phyloP scores from a whole-genome alignment of 2,888 invertebrate genomes.

The Lomographa bimaculata region DNA sequence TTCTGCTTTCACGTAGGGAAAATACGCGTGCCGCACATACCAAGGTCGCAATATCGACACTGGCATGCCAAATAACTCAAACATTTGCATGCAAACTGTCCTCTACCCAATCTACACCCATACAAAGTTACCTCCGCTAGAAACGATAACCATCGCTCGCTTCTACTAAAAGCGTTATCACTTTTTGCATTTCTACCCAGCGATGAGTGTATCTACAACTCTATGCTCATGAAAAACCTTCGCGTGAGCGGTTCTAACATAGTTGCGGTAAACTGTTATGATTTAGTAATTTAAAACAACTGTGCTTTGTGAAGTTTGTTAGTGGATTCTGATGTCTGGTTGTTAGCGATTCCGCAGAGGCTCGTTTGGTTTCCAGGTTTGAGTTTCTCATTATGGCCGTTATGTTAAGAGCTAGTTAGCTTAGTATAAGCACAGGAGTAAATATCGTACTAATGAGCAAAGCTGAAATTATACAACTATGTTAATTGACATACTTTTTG shows the following conservation, averaged over 20 bases:
- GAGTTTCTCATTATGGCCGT: constrained; percentile 17
- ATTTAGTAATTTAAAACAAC: constrained; percentile 47
- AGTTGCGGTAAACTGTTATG: constrained; percentile 28
- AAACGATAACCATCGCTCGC: constrained; percentile 26
- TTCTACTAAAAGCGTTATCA: constrained; percentile 6
- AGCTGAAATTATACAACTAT: too few species aligned
- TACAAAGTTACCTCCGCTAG: constrained; percentile 28
- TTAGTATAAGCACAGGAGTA: too few species aligned
- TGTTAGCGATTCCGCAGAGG: constrained; percentile 35
- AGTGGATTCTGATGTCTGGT: constrained; percentile 34
- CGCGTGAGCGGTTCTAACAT: constrained; percentile 17
- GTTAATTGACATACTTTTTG: too few species aligned
- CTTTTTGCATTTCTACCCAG: background rate
- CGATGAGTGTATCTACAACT: constrained; percentile 1
- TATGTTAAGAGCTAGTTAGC: constrained; percentile 12
- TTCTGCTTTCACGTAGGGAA: constrained; percentile 14
- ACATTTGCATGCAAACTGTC: constrained; percentile 63
- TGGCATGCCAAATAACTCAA: constrained; percentile 45
- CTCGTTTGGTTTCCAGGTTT: constrained; percentile 24
- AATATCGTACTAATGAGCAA: too few species aligned
- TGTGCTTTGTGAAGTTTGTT: constrained; percentile 37
- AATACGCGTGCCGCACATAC: constrained; percentile 19
- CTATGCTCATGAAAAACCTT: constrained; percentile 11
- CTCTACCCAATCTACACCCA: constrained; percentile 27
- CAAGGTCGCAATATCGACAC: constrained; percentile 41